Conservation (phyloP, 2,113 vertebrate genomes). For the Ellobius talpinus region DNA sequence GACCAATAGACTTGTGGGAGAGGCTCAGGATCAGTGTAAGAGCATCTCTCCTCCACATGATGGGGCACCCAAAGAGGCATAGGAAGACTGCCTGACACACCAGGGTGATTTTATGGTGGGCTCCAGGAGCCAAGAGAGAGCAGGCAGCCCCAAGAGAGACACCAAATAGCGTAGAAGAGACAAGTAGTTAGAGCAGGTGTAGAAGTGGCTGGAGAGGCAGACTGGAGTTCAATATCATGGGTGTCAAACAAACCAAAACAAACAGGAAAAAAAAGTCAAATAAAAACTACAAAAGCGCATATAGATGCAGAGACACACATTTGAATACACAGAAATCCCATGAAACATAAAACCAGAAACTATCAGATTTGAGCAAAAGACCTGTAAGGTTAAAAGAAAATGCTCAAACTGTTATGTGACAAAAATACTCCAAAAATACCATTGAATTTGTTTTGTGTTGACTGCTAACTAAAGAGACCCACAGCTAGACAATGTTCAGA, state of each 20-base stretch:
- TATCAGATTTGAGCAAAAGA: too few relatives aligned
- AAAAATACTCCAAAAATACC: neutral
- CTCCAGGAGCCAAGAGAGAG: neutral
- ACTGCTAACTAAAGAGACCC: neutral
- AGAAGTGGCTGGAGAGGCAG: neutral
- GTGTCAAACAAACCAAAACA: neutral
- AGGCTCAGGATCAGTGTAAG: neutral
- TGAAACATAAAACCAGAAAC: too few relatives aligned
- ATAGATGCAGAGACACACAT: too few relatives aligned
- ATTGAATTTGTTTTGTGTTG: neutral
- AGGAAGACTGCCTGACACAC: neutral
- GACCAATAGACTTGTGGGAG: neutral
- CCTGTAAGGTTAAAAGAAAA: too few relatives aligned
- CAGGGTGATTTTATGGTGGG: neutral
- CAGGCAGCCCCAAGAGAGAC: neutral
- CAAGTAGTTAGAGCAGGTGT: neutral
- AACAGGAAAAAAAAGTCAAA: too few relatives aligned
- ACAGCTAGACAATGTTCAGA: neutral
- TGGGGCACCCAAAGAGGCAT: neutral
- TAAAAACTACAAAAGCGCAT: too few relatives aligned
- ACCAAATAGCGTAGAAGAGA: neutral
- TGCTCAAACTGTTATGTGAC: neutral
- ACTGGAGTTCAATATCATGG: neutral
- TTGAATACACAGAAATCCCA: too few relatives aligned
- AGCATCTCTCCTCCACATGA: neutral